A percentile compares a stretch with the other conserved stretches of the same genome.
Conservation (phyloP, 1,140 invertebrate species). For the Philotrypesis tridentata region DNA sequence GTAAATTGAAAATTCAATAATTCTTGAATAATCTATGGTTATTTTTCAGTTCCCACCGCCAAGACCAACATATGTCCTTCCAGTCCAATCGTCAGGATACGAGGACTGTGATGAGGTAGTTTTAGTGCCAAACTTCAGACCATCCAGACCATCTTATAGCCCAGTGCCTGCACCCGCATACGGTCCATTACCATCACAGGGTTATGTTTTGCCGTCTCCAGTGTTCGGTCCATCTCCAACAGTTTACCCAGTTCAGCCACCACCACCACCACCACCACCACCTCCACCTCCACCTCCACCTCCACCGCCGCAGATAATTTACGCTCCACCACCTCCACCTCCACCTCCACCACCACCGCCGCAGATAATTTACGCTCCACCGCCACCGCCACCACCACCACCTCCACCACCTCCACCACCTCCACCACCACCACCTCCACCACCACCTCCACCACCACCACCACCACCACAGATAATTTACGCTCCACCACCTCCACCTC, state of each 20-base stretch:
- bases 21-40: not conserved
- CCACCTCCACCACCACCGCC: not conserved
- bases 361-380: not conserved
- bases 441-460: not conserved
- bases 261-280: constrained; percentile 14
- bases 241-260: not conserved
- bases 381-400: constrained; percentile 3
- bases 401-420: not conserved
- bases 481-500: not conserved
- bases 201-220: not conserved
- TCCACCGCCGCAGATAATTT: not conserved
- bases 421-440: not conserved
- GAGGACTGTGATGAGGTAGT: not conserved
- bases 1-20: not conserved
- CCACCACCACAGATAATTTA: not conserved
- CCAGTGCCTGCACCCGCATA: not conserved
- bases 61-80: not conserved
- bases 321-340: not conserved
- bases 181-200: not conserved
- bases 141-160: not conserved
- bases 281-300: not conserved
- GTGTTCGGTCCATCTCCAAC: not conserved
- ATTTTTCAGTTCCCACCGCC: constrained; percentile 10
- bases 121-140: not conserved
- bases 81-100: not conserved